A percentile compares a stretch with the other conserved stretches of the same genome.
Evolutionary conservation across 23 tunicate species (phyloP).

Genomic region (Trididemnum clinides): DNA sequence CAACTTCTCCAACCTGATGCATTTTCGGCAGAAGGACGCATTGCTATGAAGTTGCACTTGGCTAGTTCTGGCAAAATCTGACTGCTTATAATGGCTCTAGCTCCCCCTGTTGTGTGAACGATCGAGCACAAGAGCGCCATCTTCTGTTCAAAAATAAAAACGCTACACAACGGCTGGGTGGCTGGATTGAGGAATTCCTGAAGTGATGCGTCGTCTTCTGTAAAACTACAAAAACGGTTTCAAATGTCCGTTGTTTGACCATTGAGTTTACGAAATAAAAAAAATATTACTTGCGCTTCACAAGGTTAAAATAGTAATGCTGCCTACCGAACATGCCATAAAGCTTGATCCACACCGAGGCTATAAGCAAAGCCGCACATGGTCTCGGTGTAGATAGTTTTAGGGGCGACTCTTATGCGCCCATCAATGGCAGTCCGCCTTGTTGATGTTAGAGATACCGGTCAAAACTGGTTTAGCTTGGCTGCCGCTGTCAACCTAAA

Average conservation of each 20-base stretch:
- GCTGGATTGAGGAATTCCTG: constrained; percentile 54
- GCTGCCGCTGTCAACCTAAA: too few relatives aligned
- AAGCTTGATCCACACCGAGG: too few relatives aligned
- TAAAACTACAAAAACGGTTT: constrained; percentile 43
- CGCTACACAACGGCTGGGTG: constrained; percentile 46
- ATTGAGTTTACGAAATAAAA: not conserved
- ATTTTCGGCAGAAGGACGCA: constrained; percentile 52
- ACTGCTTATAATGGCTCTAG: constrained; percentile 72
- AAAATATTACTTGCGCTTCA: not conserved
- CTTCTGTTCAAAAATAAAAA: constrained; percentile 91
- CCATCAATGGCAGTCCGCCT: too few relatives aligned
- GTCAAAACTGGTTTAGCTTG: too few relatives aligned
- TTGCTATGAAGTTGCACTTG: constrained; percentile 63
- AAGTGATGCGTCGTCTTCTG: constrained; percentile 62
- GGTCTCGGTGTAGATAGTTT: too few relatives aligned
- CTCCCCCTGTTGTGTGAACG: constrained; percentile 79
- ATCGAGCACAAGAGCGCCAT: constrained; percentile 87
- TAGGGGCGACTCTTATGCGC: too few relatives aligned
- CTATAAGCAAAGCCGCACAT: too few relatives aligned
- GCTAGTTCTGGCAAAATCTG: constrained; percentile 71
- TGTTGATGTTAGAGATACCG: too few relatives aligned
- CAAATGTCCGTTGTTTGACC: too few relatives aligned
- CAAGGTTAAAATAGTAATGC: not conserved
- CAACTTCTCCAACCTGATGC: constrained; percentile 8
- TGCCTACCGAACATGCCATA: too few relatives aligned